Percentiles rank a stretch among this genome's conserved stretches.
phyloP scores from a whole-genome alignment of 2,797 vertebrate genomes.

The Galago senegalensis region DNA sequence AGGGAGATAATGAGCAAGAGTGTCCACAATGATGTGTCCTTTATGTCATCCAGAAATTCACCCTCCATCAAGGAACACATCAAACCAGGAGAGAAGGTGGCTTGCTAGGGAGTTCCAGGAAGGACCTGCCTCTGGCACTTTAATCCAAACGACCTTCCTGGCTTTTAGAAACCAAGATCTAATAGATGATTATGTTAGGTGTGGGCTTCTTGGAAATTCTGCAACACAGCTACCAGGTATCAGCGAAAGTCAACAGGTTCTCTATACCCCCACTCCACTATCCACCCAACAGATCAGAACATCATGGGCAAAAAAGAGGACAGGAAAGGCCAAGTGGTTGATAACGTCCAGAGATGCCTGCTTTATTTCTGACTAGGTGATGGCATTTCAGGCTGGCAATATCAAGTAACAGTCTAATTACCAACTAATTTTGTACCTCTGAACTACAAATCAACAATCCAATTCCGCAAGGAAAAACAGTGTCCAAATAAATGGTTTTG shows the following conservation, averaged over 20 bases:
- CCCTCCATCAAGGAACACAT: not conserved
- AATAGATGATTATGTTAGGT: not conserved
- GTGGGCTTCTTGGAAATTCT: not conserved
- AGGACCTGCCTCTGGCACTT: not conserved
- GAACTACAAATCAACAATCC: slow-evolving; percentile 75
- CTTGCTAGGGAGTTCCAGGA: not conserved
- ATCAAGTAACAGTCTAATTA: slow-evolving; percentile 65
- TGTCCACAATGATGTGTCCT: not conserved
- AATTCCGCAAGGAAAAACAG: slow-evolving; percentile 47
- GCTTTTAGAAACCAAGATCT: not conserved
- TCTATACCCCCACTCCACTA: not conserved
- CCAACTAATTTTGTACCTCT: slow-evolving; percentile 71
- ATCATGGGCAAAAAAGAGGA: not conserved
- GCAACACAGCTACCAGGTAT: not conserved
- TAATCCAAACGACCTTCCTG: not conserved
- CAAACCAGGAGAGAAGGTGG: not conserved
- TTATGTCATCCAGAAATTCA: not conserved
- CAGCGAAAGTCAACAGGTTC: not conserved
- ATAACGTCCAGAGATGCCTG: slow-evolving; percentile 72
- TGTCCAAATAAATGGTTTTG: not conserved
- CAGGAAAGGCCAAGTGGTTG: slow-evolving; percentile 17
- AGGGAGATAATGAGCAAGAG: not conserved
- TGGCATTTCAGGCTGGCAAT: slow-evolving; percentile 70
- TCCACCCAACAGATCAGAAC: not conserved
- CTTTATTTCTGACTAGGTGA: slow-evolving; percentile 80